Evolutionary conservation across 2,113 vertebrate species (phyloP).

Genomic region (Columbina picui): DNA sequence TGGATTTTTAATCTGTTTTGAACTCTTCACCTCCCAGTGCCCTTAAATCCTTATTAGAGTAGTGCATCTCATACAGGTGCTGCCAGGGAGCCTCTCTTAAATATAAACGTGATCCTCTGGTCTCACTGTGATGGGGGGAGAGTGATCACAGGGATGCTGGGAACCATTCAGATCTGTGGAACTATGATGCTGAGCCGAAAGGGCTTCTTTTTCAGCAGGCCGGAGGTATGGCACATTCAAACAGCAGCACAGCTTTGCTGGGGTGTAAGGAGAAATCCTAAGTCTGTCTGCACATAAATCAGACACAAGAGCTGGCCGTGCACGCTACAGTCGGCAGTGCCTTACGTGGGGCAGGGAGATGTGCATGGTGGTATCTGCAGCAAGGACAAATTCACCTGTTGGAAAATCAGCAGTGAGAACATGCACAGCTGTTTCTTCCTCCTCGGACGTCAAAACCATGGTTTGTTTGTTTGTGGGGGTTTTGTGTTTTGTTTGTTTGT

Average conservation of each 20-base stretch:
- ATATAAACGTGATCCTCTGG: not conserved
- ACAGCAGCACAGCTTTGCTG: not conserved
- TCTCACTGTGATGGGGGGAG: not conserved
- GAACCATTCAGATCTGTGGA: not conserved
- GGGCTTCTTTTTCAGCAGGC: not conserved
- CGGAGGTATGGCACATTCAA: rapidly evolving
- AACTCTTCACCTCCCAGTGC: not conserved
- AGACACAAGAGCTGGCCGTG: rapidly evolving
- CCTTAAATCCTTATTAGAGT: not conserved
- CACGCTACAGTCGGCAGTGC: rapidly evolving
- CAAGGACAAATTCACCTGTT: too few relatives aligned
- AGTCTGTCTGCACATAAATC: not conserved
- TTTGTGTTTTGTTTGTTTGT: too few relatives aligned
- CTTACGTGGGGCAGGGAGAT: rapidly evolving
- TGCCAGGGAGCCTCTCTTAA: not conserved
- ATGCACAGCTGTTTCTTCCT: not conserved
- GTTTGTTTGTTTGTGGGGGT: too few relatives aligned
- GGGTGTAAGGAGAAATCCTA: not conserved
- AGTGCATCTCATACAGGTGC: rapidly evolving
- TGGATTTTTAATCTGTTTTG: not conserved
- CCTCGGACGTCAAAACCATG: not conserved
- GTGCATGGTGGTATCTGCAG: not conserved
- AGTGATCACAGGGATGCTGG: not conserved
- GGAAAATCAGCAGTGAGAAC: not conserved
- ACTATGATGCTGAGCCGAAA: rapidly evolving